Evolutionary conservation across 2,797 vertebrate genomes (phyloP).

Genomic region (Microhierax caerulescens): DNA sequence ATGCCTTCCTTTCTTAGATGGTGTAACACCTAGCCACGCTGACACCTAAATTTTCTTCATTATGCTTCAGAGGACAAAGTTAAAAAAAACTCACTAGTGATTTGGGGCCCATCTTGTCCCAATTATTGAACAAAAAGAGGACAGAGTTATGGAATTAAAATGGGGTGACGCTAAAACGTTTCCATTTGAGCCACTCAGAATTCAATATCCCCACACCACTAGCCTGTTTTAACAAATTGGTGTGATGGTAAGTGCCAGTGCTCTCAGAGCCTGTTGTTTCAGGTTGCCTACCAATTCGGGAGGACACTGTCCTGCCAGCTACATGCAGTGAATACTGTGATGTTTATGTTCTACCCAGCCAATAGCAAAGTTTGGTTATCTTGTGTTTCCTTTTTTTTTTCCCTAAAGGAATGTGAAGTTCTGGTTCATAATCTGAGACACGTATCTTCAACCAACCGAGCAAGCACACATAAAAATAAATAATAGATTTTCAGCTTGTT

Average conservation of each 20-base stretch:
- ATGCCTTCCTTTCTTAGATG: background rate
- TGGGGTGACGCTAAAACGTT: background rate
- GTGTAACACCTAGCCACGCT: background rate
- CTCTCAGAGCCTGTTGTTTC: background rate
- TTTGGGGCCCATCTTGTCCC: background rate
- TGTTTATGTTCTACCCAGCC: background rate
- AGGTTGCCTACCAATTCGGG: background rate
- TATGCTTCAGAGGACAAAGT: background rate
- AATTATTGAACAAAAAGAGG: background rate
- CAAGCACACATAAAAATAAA: fast-evolving
- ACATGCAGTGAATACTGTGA: fast-evolving
- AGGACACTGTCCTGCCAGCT: background rate
- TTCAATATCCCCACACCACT: background rate
- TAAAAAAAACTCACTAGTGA: background rate
- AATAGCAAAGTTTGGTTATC: background rate
- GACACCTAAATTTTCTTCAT: background rate
- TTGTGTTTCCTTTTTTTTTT: background rate
- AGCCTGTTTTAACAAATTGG: background rate
- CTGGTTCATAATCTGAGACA: background rate
- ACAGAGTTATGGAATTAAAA: background rate
- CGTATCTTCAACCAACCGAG: background rate
- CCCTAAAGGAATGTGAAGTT: background rate
- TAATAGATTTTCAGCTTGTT: background rate
- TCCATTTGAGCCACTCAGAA: background rate
- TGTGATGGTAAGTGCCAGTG: background rate